phyloP scores from a whole-genome alignment of 2,113 vertebrate genomes.

The Cryptotis parvus region DNA sequence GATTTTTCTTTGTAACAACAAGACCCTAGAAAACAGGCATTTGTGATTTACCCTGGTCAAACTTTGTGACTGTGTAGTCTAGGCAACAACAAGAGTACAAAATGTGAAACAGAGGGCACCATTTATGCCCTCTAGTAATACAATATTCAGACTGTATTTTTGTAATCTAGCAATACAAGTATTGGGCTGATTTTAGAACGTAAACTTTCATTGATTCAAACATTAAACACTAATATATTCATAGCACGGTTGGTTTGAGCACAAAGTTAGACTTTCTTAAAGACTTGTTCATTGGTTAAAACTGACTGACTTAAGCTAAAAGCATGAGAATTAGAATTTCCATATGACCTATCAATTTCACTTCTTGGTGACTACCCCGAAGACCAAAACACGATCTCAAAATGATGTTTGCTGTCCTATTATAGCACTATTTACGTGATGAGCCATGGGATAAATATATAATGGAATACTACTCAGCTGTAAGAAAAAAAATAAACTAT shows the following conservation, averaged over 20 bases:
- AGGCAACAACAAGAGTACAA: background rate
- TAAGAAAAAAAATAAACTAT: no score
- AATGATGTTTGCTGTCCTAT: no score
- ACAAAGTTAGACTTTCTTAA: background rate
- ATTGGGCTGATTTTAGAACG: background rate
- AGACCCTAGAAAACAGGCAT: background rate
- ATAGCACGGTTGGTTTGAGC: no score
- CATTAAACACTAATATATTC: no score
- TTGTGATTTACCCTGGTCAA: background rate
- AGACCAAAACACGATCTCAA: no score
- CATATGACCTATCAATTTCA: no score
- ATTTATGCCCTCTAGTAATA: no score
- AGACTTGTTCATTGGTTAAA: background rate
- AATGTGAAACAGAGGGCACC: background rate
- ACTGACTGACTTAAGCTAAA: background rate
- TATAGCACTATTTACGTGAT: no score
- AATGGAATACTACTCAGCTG: no score
- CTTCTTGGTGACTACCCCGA: no score
- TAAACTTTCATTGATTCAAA: background rate
- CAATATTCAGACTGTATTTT: no score
- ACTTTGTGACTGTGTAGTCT: background rate
- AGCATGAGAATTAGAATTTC: background rate
- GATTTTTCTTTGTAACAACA: conserved; percentile 25
- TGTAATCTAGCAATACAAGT: background rate
- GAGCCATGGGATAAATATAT: no score